phyloP scores from a whole-genome alignment of 1,140 invertebrate genomes.

The Phocides pigmalion region DNA sequence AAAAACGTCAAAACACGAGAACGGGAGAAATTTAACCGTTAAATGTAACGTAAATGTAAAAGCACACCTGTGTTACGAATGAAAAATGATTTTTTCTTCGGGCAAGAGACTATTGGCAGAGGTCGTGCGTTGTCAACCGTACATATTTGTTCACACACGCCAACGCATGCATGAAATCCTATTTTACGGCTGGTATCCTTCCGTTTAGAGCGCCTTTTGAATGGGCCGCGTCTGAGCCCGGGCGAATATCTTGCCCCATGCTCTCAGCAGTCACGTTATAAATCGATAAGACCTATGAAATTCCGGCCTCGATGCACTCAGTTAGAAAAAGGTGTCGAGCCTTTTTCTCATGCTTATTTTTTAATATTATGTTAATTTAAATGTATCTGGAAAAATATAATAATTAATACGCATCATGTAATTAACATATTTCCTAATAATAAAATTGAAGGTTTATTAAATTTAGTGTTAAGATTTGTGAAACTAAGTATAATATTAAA shows the following conservation, averaged over 20 bases:
- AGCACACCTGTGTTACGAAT: slow-evolving; percentile 24
- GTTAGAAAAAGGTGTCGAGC: slow-evolving; percentile 31
- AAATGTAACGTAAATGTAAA: slow-evolving; percentile 6
- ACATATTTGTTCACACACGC: slow-evolving; percentile 78
- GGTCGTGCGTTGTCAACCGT: slow-evolving; percentile 73
- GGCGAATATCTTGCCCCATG: slow-evolving; percentile 66
- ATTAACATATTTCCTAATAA: no score
- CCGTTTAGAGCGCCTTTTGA: slow-evolving; percentile 76
- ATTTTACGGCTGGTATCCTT: slow-evolving; percentile 78
- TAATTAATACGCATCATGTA: no score
- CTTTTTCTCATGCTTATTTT: slow-evolving; percentile 28
- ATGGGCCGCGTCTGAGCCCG: slow-evolving; percentile 65
- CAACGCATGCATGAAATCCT: slow-evolving; percentile 81
- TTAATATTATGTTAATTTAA: no score
- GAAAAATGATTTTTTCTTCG: slow-evolving; percentile 49
- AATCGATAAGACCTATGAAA: slow-evolving; percentile 35
- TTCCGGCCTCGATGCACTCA: not conserved
- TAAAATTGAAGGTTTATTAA: no score
- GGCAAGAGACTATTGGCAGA: slow-evolving; percentile 60
- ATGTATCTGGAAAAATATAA: no score
- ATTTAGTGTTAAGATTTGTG: no score
- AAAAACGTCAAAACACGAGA: not conserved
- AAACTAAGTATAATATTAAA: no score
- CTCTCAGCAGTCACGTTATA: slow-evolving; percentile 37
- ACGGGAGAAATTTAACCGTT: not conserved